These are phyloP conservation scores for Sebastes itinus DNA, from an alignment of 2,797 vertebrate species.

Conservation along the genomic window DNA sequence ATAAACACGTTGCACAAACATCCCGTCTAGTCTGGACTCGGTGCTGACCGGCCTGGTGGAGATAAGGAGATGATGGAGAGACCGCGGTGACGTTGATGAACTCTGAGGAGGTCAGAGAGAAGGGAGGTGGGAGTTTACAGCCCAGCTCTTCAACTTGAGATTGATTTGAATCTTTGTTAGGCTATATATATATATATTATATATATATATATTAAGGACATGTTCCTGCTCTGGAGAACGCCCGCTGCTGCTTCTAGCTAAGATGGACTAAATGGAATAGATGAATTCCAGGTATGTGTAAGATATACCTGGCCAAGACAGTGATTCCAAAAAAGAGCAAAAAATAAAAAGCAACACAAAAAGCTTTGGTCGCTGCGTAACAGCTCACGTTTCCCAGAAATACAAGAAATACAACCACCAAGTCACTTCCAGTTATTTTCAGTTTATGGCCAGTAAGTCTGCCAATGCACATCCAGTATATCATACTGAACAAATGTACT, in stretches of 20 bases:
- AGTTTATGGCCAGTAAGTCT: neutral
- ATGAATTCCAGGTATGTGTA: neutral
- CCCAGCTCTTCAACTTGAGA: constrained; percentile 37
- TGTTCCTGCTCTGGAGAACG: neutral
- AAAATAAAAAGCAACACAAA: neutral
- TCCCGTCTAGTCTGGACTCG: constrained; percentile 57
- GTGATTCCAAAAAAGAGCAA: neutral
- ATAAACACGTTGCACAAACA: constrained; percentile 82
- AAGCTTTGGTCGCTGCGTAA: neutral
- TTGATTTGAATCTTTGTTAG: constrained; percentile 30
- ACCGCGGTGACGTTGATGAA: constrained; percentile 44
- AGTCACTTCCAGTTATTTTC: neutral
- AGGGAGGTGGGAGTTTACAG: constrained; percentile 28
- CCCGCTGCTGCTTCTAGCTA: too few relatives aligned
- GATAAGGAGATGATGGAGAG: constrained; percentile 72
- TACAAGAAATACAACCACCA: neutral
- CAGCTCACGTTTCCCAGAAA: neutral
- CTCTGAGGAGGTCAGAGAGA: constrained; percentile 40
- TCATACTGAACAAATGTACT: neutral
- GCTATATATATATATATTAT: neutral
- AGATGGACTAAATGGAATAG: neutral
- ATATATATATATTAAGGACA: neutral
- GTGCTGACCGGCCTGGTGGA: constrained; percentile 53
- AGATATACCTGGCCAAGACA: neutral
- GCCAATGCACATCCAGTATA: neutral